Evolutionary conservation across 1,140 invertebrate genomes (phyloP).

Genomic region (Alviniconcha marisindica): DNA sequence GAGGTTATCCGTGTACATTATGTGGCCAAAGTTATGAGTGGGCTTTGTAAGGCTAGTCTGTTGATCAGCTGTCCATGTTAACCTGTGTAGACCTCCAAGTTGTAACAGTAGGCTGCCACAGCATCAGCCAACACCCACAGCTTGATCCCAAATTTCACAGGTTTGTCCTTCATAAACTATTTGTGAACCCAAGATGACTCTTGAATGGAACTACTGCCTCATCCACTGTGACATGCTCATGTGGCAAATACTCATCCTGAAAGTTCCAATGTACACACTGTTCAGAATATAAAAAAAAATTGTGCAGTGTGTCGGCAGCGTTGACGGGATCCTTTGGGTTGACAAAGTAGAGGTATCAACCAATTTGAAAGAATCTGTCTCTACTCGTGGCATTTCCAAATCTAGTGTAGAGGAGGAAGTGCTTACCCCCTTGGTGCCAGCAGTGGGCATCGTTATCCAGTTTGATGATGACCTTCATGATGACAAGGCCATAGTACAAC

Average conservation of each 20-base stretch:
- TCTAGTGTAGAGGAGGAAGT: conserved; percentile 5
- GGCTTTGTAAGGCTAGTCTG: conserved; percentile 58
- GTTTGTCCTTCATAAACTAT: conserved; percentile 51
- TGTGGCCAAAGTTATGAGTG: conserved; percentile 71
- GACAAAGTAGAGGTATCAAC: conserved; percentile 32
- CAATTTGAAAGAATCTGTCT: conserved; percentile 39
- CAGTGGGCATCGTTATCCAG: conserved; percentile 42
- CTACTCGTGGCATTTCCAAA: conserved; percentile 29
- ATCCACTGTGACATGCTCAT: conserved; percentile 51
- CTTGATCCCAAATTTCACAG: conserved; percentile 52
- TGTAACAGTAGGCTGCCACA: conserved; percentile 21
- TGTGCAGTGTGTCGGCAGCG: conserved; percentile 22
- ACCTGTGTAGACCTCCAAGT: conserved; percentile 47
- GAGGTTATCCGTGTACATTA: conserved; percentile 76
- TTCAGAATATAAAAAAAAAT: no score
- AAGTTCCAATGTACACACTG: conserved; percentile 37
- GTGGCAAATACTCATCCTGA: conserved; percentile 8
- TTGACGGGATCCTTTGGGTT: not conserved
- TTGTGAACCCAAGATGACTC: conserved; percentile 38
- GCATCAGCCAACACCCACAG: conserved; percentile 49
- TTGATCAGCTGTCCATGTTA: conserved; percentile 37
- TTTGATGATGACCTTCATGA: conserved; percentile 41
- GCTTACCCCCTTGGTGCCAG: conserved; percentile 1
- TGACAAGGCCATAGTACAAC: conserved; percentile 34
- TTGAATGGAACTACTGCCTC: conserved; percentile 51